phyloP scores from a whole-genome alignment of 1,140 invertebrate species.

The Zophobas morio region DNA sequence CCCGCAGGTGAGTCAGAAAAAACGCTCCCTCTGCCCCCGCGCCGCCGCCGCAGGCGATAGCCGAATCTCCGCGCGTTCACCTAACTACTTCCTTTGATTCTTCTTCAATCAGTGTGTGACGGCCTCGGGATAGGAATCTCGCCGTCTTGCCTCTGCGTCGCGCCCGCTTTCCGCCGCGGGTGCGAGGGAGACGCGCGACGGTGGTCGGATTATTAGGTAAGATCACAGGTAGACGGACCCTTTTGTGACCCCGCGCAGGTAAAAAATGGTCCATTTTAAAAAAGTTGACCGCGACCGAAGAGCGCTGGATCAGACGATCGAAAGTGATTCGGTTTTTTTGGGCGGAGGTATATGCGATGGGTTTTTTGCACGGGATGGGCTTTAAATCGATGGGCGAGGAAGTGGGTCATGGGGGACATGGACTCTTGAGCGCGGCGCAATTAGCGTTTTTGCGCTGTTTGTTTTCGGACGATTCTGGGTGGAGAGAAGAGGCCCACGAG shows the following conservation, averaged over 20 bases:
- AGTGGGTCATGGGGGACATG: neutral
- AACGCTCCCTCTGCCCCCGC: neutral
- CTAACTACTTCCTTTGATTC: conserved; percentile 44
- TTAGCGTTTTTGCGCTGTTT: too few relatives aligned
- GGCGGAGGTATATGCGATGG: neutral
- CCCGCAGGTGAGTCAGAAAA: conserved; percentile 86
- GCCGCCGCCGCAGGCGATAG: neutral
- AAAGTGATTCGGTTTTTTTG: conserved; percentile 2
- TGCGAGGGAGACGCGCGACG: conserved; percentile 4
- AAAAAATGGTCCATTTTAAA: conserved; percentile 48
- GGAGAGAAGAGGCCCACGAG: too few relatives aligned
- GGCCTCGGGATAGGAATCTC: conserved; percentile 10
- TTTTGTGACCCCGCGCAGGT: conserved; percentile 42
- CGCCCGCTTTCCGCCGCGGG: neutral
- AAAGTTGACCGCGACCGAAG: conserved; percentile 45
- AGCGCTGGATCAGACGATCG: conserved; percentile 5
- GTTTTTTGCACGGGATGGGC: neutral
- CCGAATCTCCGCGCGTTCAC: conserved; percentile 28
- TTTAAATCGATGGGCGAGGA: neutral
- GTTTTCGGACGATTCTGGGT: too few relatives aligned
- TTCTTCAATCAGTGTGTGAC: conserved; percentile 21
- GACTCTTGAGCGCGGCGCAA: too few relatives aligned
- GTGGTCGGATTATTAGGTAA: conserved; percentile 51
- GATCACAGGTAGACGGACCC: conserved; percentile 49
- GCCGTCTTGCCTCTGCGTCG: neutral